Evolutionary conservation across 2,797 vertebrate genomes (phyloP).

Genomic region (Protonibea diacanthus): DNA sequence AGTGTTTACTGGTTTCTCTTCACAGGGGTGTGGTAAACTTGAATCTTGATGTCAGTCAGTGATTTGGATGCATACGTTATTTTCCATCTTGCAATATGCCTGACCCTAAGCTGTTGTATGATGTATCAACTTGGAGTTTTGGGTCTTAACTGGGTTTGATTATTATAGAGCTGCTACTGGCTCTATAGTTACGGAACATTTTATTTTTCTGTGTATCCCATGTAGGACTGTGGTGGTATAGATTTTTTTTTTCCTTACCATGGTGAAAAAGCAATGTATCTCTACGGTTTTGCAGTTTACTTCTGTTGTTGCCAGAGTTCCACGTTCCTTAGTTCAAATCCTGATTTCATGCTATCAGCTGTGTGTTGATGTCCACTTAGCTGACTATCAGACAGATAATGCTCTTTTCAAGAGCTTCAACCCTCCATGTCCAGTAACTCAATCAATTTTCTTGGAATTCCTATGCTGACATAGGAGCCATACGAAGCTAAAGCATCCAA

Average conservation of each 20-base stretch:
- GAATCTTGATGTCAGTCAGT: slow-evolving; percentile 14
- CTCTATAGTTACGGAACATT: slow-evolving; percentile 25
- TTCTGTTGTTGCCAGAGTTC: background rate
- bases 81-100: slow-evolving; percentile 33
- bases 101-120: slow-evolving; percentile 15
- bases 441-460: background rate
- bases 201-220: slow-evolving; percentile 3
- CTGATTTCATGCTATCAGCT: slow-evolving; percentile 1
- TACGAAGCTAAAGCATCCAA: background rate
- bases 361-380: background rate
- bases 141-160: slow-evolving; percentile 34
- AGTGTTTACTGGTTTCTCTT: slow-evolving; percentile 4
- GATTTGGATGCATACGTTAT: slow-evolving; percentile 43
- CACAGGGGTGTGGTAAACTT: background rate
- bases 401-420: background rate
- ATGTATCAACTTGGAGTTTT: slow-evolving; percentile 27
- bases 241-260: no score
- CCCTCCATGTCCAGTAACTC: background rate
- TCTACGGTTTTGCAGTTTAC: background rate
- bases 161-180: slow-evolving; percentile 15
- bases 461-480: background rate
- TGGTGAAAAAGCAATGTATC: no score
- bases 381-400: background rate
- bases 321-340: background rate
- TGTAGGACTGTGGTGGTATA: background rate